Percentiles rank a stretch among this genome's conserved stretches.
Conservation (phyloP, 1,140 invertebrate genomes). For the Whitmania pigra region DNA sequence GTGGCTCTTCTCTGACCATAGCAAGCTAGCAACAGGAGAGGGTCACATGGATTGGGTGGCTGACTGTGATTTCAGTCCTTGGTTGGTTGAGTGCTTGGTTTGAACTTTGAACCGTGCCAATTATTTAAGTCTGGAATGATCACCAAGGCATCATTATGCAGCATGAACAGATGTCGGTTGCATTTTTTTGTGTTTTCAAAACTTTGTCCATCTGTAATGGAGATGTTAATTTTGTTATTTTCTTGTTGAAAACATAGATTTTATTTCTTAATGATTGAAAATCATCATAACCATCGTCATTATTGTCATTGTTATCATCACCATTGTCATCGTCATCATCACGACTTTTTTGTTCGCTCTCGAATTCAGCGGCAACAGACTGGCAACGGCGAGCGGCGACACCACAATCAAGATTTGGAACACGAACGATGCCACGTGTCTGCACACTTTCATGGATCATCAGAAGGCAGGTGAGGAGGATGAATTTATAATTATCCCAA, state of each 20-base stretch:
- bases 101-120: too few relatives aligned
- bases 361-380: slow-evolving; percentile 33
- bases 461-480: slow-evolving; percentile 34
- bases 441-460: slow-evolving; percentile 42
- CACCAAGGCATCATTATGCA: too few relatives aligned
- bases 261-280: not conserved
- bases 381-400: slow-evolving; percentile 40
- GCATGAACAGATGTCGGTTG: too few relatives aligned
- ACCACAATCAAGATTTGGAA: slow-evolving; percentile 43
- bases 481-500: not conserved
- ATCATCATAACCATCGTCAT: not conserved
- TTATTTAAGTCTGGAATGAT: too few relatives aligned
- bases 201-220: too few relatives aligned
- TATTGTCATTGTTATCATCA: too few relatives aligned
- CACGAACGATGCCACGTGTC: slow-evolving; percentile 39
- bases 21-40: slow-evolving; percentile 40
- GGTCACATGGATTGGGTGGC: slow-evolving; percentile 45
- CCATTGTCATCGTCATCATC: too few relatives aligned
- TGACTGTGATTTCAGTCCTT: slow-evolving; percentile 41
- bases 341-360: not conserved
- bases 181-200: too few relatives aligned
- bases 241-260: too few relatives aligned
- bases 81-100: slow-evolving; percentile 29
- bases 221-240: too few relatives aligned
- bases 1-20: slow-evolving; percentile 36